Base-by-base conservation (phyloP, 2,113 vertebrate genomes). In the Passerina amoena region DNA sequence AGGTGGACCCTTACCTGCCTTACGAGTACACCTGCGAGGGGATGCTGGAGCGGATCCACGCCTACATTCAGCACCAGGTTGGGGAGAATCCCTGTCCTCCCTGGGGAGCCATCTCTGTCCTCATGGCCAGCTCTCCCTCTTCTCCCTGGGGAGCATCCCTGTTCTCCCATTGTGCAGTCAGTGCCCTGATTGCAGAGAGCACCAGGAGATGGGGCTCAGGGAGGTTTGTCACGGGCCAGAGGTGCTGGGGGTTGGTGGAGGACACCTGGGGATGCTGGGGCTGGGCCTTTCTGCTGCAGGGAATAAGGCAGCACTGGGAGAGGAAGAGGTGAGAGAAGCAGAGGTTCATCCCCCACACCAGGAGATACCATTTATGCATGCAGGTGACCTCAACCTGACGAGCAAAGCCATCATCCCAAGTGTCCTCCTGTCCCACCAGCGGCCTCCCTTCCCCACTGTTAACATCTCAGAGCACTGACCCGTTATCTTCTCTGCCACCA, bases 11-110 rank as follows among this genome's bases (percentile, higher is more conserved):
- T 21, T 99, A 99, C 96, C 98, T 99, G 95, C 99, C 99, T 53
- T 99, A 99, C 0, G 99, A 99, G 97, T 99, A 99, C 96, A 99
- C 99, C 42, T 99, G 98, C 16, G 98, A 99, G 96, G 99, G 99
- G 72, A 99, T 99, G 99, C 98, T 99, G 95, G 99, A 99, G 93
- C 97, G 99, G 76, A 98, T 99, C 68, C 98, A 99, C 0, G 98
- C 99, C 96, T 99, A 99, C 96, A 99, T 99, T 93, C 99, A 99
- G 96, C 98, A 99, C 97, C 99, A 99, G 99, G 99, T 99, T 47
- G 33, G 95, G 25, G 40, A 80, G 27, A 60, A n/a, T 37, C 47
- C 56, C 61, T 56, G 65, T 69, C 22, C 51, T 65, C 61, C 25
- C 18, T 25, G 35, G 31, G 38, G 42, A n/a, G 2, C 7, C 19